These are phyloP conservation scores for Enteromius viviparus DNA, from an alignment of 2,797 vertebrate species.

Conservation along the genomic window DNA sequence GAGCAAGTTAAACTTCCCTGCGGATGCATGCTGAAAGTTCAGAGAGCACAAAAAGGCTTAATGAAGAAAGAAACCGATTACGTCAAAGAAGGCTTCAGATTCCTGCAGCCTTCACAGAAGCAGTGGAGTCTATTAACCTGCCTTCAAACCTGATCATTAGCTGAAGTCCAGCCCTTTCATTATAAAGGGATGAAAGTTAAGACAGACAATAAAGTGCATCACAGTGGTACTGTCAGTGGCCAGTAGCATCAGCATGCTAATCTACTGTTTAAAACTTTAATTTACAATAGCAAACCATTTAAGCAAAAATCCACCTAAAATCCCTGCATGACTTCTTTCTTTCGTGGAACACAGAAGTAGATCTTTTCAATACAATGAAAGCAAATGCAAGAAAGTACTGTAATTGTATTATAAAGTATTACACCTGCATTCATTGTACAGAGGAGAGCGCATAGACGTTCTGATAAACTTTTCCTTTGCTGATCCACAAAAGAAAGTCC, in stretches of 20 bases:
- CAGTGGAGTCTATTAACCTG: neutral
- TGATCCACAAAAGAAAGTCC: neutral
- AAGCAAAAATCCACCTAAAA: neutral
- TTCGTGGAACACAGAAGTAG: neutral
- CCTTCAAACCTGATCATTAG: conserved; percentile 4
- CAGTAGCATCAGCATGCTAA: conserved; percentile 70
- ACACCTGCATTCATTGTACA: neutral
- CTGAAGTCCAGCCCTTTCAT: neutral
- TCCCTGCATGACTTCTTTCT: neutral
- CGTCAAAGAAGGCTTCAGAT: neutral
- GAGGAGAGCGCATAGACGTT: neutral
- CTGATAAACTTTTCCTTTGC: neutral
- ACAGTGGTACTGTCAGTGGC: conserved; percentile 59
- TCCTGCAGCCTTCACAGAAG: neutral
- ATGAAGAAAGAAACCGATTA: neutral
- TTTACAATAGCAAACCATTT: conserved; percentile 1
- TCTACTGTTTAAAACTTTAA: neutral
- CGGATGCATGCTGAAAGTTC: neutral
- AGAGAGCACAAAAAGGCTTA: neutral
- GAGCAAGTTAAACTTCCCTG: neutral
- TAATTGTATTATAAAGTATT: neutral
- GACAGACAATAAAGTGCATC: conserved; percentile 61
- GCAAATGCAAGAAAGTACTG: neutral
- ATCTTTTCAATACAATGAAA: neutral
- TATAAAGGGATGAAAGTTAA: conserved; percentile 4